These are phyloP conservation scores for Seriola quinqueradiata DNA, from an alignment of 2,113 vertebrate species.

Conservation along the genomic window DNA sequence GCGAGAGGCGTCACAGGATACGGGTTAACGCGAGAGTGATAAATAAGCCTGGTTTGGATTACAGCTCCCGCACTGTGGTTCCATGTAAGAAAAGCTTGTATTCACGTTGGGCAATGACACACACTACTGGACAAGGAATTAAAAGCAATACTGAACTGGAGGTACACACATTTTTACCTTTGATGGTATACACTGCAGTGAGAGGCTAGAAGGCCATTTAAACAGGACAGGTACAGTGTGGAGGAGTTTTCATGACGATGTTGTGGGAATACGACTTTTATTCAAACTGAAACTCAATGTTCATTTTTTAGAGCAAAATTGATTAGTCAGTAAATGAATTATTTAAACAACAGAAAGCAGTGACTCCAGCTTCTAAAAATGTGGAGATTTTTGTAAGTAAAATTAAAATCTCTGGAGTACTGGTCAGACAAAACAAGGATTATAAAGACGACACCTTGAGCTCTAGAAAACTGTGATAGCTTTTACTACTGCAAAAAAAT, in stretches of 20 bases:
- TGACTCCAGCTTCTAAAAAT: background rate
- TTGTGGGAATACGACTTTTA: background rate
- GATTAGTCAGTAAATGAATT: background rate
- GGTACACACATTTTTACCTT: background rate
- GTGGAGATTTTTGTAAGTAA: background rate
- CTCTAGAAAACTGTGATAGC: background rate
- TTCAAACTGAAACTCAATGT: background rate
- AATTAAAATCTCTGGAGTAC: too few relatives aligned
- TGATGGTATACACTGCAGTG: background rate
- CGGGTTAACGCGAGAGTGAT: conserved; percentile 12
- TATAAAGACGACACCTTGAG: background rate
- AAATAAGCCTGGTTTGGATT: conserved; percentile 34
- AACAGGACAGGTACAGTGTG: background rate
- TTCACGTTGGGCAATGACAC: conserved; percentile 11
- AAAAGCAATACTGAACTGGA: conserved; percentile 18
- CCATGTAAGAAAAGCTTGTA: conserved; percentile 14
- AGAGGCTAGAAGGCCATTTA: background rate
- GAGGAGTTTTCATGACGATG: background rate
- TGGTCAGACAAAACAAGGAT: background rate
- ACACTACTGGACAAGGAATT: conserved; percentile 15
- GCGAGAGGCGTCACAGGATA: background rate
- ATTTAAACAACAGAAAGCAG: background rate
- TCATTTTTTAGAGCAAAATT: background rate
- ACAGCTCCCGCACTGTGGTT: background rate
- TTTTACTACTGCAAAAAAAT: background rate